Base-by-base conservation (phyloP, 2,888 invertebrate species). In the Rhagophthalmus giganteus region DNA sequence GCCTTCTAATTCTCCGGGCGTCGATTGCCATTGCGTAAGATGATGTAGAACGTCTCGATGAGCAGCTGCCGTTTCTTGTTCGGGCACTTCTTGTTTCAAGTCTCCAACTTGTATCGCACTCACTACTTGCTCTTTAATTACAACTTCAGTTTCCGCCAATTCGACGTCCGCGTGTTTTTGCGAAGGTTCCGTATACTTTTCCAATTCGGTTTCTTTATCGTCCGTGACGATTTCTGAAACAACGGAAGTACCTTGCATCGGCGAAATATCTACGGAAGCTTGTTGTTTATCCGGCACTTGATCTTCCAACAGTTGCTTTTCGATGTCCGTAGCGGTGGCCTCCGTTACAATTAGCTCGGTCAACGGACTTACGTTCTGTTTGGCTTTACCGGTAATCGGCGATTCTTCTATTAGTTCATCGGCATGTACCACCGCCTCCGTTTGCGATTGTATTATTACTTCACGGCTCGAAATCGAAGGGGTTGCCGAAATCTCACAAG, bases 181-280 rank as follows among this genome's bases (percentile, higher is more conserved):
- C 39, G 71, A 66, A n/a, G 76, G 74, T 45, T 63, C 63, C 57
- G 75, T 67, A 24, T 70, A 65, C 53, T 69, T 62, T 11, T 67
- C 71, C 16, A 81, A 70, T 51, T 65, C 74, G 70, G 74, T 70
- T 76, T 82, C 83, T 67, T 71, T 78, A 34, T 81, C 74, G 51
- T 74, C 72, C 2, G 78, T 67, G 33, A 81, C 59, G 2, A 81
- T 66, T 74, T 85, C 83, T 6, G 80, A 84, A 8, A 80, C 84
- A 10, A 87, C 73, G 57, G 80, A 79, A 45, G 88, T 54, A 60
- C 83, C 73, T 74, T 84, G 80, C 65, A 73, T 81, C 73, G 78
- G 81, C 67, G 74, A 77, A 70, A 79, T 79, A 42, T 73, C 79
- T 25, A 80, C 65, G 42, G 76, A 71, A 2, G 79, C 78, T 15